Evolutionary conservation across 1,140 invertebrate species (phyloP).

Genomic region (Drusus annulatus): DNA sequence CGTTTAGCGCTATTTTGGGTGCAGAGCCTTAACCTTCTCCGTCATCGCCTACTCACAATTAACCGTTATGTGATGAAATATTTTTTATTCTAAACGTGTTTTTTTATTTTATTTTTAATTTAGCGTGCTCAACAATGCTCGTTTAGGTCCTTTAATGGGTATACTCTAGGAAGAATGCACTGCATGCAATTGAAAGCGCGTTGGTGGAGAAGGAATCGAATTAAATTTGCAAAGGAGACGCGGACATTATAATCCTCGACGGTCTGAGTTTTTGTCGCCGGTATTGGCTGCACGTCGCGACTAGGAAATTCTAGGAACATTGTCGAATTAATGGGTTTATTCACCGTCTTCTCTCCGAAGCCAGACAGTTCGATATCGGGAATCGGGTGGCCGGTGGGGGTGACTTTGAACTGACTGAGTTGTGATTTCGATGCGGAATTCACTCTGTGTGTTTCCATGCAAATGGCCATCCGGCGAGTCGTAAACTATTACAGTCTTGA

Average conservation of each 20-base stretch:
- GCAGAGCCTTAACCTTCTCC: too few relatives aligned
- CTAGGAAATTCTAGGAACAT: neutral
- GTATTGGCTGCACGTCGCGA: neutral
- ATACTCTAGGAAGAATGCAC: neutral
- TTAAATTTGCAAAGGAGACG: neutral
- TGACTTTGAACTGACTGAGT: neutral
- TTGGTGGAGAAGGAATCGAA: neutral
- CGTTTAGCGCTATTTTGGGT: too few relatives aligned
- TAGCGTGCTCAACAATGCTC: too few relatives aligned
- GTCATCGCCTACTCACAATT: too few relatives aligned
- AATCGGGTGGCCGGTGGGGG: neutral
- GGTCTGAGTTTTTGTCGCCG: neutral
- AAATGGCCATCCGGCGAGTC: too few relatives aligned
- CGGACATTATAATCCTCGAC: too few relatives aligned
- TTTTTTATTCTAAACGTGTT: too few relatives aligned
- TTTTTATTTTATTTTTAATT: too few relatives aligned
- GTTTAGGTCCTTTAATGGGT: too few relatives aligned
- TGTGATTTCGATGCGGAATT: neutral
- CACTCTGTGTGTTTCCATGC: neutral
- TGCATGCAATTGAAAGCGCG: neutral
- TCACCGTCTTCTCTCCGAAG: constrained; percentile 9
- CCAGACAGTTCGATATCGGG: constrained; percentile 14
- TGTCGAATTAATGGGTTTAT: constrained; percentile 27
- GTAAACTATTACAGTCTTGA: too few relatives aligned
- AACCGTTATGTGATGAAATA: too few relatives aligned